Evolutionary conservation across 2,888 invertebrate genomes (phyloP).

Genomic region (Scaptomyza reducta): DNA sequence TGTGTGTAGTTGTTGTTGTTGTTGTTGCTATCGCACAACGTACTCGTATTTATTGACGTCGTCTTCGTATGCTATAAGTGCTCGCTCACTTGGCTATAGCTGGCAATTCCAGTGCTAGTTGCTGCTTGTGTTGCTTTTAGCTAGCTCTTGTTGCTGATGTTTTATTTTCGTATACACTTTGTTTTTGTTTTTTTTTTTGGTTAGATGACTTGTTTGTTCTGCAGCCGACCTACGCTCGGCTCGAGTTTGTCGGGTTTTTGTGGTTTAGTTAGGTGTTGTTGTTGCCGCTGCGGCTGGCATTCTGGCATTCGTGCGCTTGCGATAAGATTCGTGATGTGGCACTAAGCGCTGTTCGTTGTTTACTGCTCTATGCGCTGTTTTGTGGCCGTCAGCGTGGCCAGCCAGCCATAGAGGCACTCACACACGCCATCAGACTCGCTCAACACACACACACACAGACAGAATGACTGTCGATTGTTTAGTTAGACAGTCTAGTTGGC

Average conservation of each 20-base stretch:
- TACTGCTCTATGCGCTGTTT: slow-evolving; percentile 75
- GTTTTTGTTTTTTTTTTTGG: slow-evolving; percentile 29
- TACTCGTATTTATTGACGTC: slow-evolving; percentile 55
- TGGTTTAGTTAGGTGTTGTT: slow-evolving; percentile 34
- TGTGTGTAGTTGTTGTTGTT: neutral
- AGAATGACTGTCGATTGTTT: slow-evolving; percentile 36
- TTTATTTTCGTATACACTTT: slow-evolving; percentile 22
- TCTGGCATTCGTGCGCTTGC: slow-evolving; percentile 68
- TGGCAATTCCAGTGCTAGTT: slow-evolving; percentile 38
- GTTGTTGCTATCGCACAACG: slow-evolving; percentile 51
- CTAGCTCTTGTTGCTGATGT: slow-evolving; percentile 35
- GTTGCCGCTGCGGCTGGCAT: slow-evolving; percentile 39
- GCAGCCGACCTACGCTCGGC: slow-evolving; percentile 68
- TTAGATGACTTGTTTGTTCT: slow-evolving; percentile 77
- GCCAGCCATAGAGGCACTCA: slow-evolving; percentile 72
- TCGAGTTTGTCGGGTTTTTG: slow-evolving; percentile 54
- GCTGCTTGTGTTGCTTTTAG: slow-evolving; percentile 45
- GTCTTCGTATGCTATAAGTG: slow-evolving; percentile 75
- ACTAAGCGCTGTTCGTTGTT: slow-evolving; percentile 80
- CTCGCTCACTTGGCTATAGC: slow-evolving; percentile 57
- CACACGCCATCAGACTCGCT: slow-evolving; percentile 44
- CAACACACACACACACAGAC: slow-evolving; percentile 18
- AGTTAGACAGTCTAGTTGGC: slow-evolving; percentile 76
- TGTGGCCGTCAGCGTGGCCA: slow-evolving; percentile 79
- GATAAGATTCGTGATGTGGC: slow-evolving; percentile 79